Evolutionary conservation across 2,888 invertebrate species (phyloP).

Genomic region (Scotopteryx bipunctaria): DNA sequence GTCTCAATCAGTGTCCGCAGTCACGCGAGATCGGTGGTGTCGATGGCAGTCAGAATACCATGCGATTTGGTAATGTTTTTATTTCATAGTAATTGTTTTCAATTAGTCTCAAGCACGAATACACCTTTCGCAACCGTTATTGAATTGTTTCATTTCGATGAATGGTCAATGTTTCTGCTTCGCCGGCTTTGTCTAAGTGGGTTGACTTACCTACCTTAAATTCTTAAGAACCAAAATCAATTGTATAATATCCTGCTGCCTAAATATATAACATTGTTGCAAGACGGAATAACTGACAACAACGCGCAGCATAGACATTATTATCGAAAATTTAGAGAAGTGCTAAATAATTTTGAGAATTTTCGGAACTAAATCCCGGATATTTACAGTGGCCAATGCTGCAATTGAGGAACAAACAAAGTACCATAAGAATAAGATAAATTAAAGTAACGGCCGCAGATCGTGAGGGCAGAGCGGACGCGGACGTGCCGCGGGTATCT

Average conservation of each 20-base stretch:
- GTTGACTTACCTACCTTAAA: too few relatives aligned
- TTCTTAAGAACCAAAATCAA: too few relatives aligned
- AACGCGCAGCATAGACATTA: too few relatives aligned
- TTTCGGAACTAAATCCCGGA: too few relatives aligned
- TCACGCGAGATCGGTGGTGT: conserved; percentile 53
- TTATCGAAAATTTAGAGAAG: too few relatives aligned
- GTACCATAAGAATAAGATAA: conserved; percentile 40
- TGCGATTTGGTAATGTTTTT: conserved; percentile 53
- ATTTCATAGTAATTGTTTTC: conserved; percentile 55
- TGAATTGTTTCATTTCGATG: conserved; percentile 16
- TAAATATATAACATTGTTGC: too few relatives aligned
- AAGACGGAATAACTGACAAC: too few relatives aligned
- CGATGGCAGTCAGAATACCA: conserved; percentile 46
- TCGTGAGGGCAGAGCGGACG: conserved; percentile 52
- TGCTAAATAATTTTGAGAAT: too few relatives aligned
- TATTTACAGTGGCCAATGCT: too few relatives aligned
- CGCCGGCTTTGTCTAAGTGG: conserved; percentile 1
- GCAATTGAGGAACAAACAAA: neutral
- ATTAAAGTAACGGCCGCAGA: conserved; percentile 53
- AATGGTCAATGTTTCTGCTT: conserved; percentile 15
- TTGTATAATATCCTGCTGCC: too few relatives aligned
- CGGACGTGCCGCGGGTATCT: conserved; percentile 66
- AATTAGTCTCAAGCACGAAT: conserved; percentile 61
- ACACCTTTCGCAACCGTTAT: conserved; percentile 19
- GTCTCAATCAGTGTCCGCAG: conserved; percentile 39